Base-by-base conservation (phyloP, 2,888 invertebrate species). In the Rhabditoides inermis region DNA sequence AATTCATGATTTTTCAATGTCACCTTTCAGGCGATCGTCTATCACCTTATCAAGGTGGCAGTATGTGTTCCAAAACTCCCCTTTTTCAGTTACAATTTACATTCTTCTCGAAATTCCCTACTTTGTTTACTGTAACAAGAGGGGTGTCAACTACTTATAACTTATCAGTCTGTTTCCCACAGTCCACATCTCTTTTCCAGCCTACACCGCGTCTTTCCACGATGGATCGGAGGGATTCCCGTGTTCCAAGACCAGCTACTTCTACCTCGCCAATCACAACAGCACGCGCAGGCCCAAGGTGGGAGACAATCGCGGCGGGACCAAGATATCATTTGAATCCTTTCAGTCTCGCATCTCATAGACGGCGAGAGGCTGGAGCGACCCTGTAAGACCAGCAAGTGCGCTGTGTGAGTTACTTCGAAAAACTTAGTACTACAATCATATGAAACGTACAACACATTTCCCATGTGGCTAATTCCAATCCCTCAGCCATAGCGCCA, bases 341-440 rank as follows among this genome's bases (percentile, higher is more conserved):
- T 44, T 25, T 25, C 18, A 44, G 52, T 58, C 5, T 27, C 56
- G 18, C 48, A 57, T 10, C 60, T 73, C 30, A 58, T 73, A 7
- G 60, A 63, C 18, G 61, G 61, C n/a, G 60, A 64, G 37, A 52
- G 61, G 37, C 56, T 61, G n/a, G 71, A 70, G 44, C 52, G 66
- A 37, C 74, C 71, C 22, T 73, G 73, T 58, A 65, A 58, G 18
- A 63, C 65, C 20, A 55, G 66, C 0, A 65, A 69, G 50, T 74
- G 74, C 45, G 65, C 70, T 27, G 69, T 74, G 70, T 74, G 57
- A 51, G 72, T 58, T 36, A 46, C 20, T 25, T 39, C 30, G 15
- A 7, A 22, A n/a, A n/a, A n/a, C n/a, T n/a, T n/a, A n/a, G n/a
- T n/a, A n/a, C n/a, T n/a, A n/a, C n/a, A n/a, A n/a, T n/a, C n/a